A percentile compares a stretch with the other conserved stretches of the same genome.
phyloP scores from a whole-genome alignment of 2,888 invertebrate species.

The Nomada goodeniana region DNA sequence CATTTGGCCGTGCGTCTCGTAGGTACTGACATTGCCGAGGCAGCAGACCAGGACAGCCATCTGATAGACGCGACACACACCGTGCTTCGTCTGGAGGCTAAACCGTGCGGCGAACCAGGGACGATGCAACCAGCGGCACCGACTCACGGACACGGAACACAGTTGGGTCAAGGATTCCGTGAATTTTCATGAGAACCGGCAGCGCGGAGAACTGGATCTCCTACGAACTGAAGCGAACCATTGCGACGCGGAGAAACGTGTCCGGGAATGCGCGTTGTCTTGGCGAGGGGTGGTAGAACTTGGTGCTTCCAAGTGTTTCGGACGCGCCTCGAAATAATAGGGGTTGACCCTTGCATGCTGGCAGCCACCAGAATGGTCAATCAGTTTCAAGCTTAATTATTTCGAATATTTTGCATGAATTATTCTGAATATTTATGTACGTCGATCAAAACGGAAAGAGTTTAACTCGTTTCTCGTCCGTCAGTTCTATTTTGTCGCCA shows the following conservation, averaged over 20 bases:
- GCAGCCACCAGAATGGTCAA: too few species aligned
- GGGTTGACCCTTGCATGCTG: too few species aligned
- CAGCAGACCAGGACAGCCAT: conserved; percentile 66
- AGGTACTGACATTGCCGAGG: conserved; percentile 63
- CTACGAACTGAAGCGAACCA: background rate
- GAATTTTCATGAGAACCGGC: conserved; percentile 66
- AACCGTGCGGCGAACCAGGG: conserved; percentile 66
- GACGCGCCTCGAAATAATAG: background rate
- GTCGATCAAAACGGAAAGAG: too few species aligned
- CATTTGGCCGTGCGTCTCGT: conserved; percentile 55
- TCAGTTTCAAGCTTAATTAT: too few species aligned
- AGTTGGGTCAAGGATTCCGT: conserved; percentile 66
- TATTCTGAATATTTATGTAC: background rate
- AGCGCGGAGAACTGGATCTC: conserved; percentile 15
- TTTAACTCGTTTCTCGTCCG: too few species aligned
- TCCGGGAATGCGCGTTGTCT: too few species aligned
- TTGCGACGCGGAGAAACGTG: too few species aligned
- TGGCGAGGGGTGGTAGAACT: too few species aligned
- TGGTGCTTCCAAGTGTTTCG: background rate
- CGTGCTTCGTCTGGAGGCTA: conserved; percentile 69
- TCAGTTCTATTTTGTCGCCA: too few species aligned
- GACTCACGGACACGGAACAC: conserved; percentile 46
- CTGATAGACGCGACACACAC: conserved; percentile 67
- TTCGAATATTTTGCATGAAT: background rate
- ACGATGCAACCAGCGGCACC: conserved; percentile 48